Percentiles rank a stretch among this genome's conserved stretches.
These are phyloP conservation scores for Solea solea DNA, from an alignment of 2,113 vertebrate species.

Conservation along the genomic window DNA sequence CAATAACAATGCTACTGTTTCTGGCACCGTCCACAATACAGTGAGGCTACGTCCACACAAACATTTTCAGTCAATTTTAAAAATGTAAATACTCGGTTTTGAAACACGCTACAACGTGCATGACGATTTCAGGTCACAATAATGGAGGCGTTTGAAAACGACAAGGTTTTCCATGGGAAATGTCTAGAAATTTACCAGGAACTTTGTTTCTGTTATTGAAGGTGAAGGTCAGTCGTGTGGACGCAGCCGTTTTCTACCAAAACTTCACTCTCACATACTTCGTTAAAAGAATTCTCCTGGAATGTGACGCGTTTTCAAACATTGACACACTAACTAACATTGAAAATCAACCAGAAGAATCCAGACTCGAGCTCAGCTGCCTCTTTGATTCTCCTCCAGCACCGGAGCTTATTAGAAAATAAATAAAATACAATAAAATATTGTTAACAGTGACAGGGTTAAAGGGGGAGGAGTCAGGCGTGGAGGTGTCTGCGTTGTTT, in stretches of 20 bases:
- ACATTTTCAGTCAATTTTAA: not conserved
- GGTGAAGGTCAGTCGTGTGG: no score
- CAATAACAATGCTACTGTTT: not conserved
- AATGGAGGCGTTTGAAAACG: no score
- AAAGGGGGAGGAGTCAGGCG: constrained; percentile 35
- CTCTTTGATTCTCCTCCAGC: constrained; percentile 39
- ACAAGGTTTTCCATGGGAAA: no score
- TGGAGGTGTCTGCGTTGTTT: constrained; percentile 58
- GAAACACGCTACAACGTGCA: no score
- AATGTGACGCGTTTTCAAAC: constrained; percentile 72
- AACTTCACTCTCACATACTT: no score
- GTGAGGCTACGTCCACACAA: no score
- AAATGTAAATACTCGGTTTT: no score
- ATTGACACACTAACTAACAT: constrained; percentile 59
- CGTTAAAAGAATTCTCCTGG: constrained; percentile 43
- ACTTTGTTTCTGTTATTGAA: no score
- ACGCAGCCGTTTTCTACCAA: no score
- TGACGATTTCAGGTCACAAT: no score
- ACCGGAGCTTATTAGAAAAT: constrained; percentile 37
- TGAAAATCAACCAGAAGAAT: constrained; percentile 34
- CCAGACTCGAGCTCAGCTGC: constrained; percentile 63
- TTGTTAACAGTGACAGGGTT: not conserved
- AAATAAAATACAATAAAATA: constrained; percentile 20
- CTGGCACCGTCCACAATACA: no score
- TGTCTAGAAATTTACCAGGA: no score